phyloP scores from a whole-genome alignment of 2,797 vertebrate species.

The Epinephelus awoara region DNA sequence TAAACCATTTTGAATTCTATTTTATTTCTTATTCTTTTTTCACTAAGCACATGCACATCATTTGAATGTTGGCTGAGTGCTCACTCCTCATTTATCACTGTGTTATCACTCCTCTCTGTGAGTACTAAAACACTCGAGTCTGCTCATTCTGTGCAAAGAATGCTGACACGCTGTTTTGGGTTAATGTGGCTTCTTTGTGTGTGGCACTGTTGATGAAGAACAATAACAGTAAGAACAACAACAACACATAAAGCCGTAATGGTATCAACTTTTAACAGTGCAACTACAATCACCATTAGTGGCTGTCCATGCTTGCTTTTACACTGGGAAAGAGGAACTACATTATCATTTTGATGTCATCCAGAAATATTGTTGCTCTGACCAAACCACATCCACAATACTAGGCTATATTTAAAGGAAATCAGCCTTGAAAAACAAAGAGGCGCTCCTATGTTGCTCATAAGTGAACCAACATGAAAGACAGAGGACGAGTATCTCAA shows the following conservation, averaged over 20 bases:
- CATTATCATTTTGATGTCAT: neutral
- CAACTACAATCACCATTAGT: neutral
- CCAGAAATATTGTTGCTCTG: neutral
- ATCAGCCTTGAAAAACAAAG: neutral
- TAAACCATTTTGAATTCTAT: neutral
- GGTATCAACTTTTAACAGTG: neutral
- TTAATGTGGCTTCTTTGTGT: slow-evolving; percentile 25
- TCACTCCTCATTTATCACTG: slow-evolving; percentile 22
- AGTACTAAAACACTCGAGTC: slow-evolving; percentile 10
- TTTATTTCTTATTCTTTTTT: neutral
- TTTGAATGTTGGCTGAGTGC: slow-evolving; percentile 33
- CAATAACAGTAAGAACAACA: slow-evolving; percentile 1
- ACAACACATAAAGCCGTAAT: neutral
- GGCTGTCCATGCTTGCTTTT: neutral
- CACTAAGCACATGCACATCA: slow-evolving; percentile 14
- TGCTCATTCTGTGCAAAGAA: slow-evolving; percentile 21
- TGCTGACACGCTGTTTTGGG: slow-evolving; percentile 22
- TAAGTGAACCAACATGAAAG: slow-evolving; percentile 33
- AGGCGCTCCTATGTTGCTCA: slow-evolving; percentile 35
- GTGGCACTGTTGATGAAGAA: slow-evolving; percentile 17
- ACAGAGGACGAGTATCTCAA: slow-evolving; percentile 1
- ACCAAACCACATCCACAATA: slow-evolving; percentile 13
- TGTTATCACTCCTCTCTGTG: slow-evolving; percentile 21
- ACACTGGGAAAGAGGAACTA: neutral
- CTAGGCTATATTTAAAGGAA: slow-evolving; percentile 14